These are phyloP conservation scores for Tautogolabrus adspersus DNA, from an alignment of 2,113 vertebrate genomes.

Conservation along the genomic window DNA sequence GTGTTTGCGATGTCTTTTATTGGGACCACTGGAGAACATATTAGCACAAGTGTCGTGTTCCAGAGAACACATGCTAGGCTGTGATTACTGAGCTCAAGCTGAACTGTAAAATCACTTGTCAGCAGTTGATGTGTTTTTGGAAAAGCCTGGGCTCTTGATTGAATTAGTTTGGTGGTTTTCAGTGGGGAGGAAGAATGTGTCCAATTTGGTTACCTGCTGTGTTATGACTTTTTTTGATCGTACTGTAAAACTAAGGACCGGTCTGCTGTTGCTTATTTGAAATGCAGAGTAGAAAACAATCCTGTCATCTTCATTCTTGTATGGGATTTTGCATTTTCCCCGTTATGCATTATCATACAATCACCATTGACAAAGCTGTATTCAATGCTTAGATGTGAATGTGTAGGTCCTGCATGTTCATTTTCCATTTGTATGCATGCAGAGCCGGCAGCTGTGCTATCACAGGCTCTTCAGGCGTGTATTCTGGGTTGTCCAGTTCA, in stretches of 20 bases:
- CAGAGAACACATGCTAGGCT: slow-evolving; percentile 76
- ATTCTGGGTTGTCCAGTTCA: slow-evolving; percentile 68
- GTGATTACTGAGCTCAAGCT: slow-evolving; percentile 78
- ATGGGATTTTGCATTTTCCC: background rate
- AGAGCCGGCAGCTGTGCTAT: slow-evolving; percentile 56
- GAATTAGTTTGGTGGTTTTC: slow-evolving; percentile 78
- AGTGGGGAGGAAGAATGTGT: slow-evolving; percentile 64
- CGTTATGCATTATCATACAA: slow-evolving; percentile 31
- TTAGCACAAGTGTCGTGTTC: slow-evolving; percentile 78
- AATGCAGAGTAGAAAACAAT: background rate
- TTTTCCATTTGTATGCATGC: slow-evolving; percentile 62
- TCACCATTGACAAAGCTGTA: slow-evolving; percentile 32
- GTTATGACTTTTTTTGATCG: slow-evolving; percentile 56
- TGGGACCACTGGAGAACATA: slow-evolving; percentile 76
- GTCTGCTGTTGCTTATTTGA: slow-evolving; percentile 1
- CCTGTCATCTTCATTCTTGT: background rate
- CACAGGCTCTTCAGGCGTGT: slow-evolving; percentile 51
- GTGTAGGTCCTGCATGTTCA: slow-evolving; percentile 1
- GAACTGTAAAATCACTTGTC: slow-evolving; percentile 81
- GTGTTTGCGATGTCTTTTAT: slow-evolving; percentile 68
- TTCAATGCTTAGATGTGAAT: slow-evolving; percentile 36
- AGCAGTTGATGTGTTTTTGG: slow-evolving; percentile 80
- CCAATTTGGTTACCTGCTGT: slow-evolving; percentile 68
- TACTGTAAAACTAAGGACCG: slow-evolving; percentile 26
- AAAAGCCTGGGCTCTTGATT: slow-evolving; percentile 75